Conservation (phyloP, 1,140 invertebrate species). For the Lepeophtheirus salmonis region DNA sequence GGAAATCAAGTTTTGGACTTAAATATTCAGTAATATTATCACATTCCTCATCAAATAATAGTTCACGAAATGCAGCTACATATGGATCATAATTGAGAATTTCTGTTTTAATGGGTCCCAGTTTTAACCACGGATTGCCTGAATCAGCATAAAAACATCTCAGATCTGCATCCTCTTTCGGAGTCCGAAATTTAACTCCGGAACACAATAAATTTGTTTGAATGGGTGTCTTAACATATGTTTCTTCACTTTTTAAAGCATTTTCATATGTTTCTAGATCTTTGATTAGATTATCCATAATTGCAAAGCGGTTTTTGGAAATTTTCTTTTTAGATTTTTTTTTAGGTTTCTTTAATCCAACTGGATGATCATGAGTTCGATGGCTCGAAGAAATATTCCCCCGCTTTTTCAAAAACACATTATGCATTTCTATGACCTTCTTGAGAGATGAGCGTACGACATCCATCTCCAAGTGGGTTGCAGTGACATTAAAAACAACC, state of each 20-base stretch:
- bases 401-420: background rate
- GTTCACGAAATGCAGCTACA: background rate
- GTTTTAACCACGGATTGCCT: constrained; percentile 2
- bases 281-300: background rate
- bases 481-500: background rate
- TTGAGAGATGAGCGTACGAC: background rate
- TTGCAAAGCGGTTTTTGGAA: background rate
- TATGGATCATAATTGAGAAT: background rate
- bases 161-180: constrained; percentile 5
- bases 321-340: background rate
- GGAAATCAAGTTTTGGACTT: constrained; percentile 7
- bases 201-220: constrained; percentile 6
- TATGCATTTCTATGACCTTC: background rate
- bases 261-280: background rate
- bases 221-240: background rate
- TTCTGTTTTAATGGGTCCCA: constrained; percentile 9
- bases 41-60: constrained; percentile 6
- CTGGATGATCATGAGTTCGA: background rate
- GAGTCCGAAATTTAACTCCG: background rate
- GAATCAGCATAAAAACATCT: constrained; percentile 4
- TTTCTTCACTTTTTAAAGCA: background rate
- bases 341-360: background rate
- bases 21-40: constrained; percentile 7
- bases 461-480: background rate
- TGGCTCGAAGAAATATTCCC: background rate